A percentile compares a stretch with the other conserved stretches of the same genome.
Conservation (phyloP, 2,888 invertebrate genomes). For the Drosophila bunnanda region DNA sequence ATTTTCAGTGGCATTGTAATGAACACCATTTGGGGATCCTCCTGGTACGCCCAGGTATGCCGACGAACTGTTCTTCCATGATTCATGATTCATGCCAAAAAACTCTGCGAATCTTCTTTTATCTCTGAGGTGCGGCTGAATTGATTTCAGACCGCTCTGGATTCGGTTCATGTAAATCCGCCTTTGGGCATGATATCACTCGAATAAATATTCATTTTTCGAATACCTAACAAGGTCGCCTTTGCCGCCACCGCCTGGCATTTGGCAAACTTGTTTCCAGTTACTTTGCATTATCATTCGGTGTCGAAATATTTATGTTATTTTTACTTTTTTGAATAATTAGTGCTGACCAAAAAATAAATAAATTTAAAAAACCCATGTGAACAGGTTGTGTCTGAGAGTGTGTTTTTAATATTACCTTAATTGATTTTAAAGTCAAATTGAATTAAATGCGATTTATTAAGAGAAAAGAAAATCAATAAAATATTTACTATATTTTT, state of each 20-base stretch:
- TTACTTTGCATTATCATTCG: conserved; percentile 28
- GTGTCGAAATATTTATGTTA: conserved; percentile 33
- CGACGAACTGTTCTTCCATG: conserved; percentile 17
- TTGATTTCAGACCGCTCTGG: conserved; percentile 8
- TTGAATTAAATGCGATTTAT: not conserved
- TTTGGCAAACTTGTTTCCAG: conserved; percentile 52
- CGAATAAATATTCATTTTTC: conserved; percentile 43
- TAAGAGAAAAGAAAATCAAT: not conserved
- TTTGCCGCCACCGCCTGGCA: not conserved
- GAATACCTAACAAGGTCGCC: conserved; percentile 61
- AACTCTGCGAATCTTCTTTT: conserved; percentile 4
- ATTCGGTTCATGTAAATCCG: conserved; percentile 32
- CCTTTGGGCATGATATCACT: conserved; percentile 40
- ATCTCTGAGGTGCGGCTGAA: conserved; percentile 17
- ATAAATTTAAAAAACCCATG: not conserved
- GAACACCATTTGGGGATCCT: conserved; percentile 63
- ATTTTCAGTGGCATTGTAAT: conserved; percentile 37
- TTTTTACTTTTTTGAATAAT: conserved; percentile 35
- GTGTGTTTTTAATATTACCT: conserved; percentile 13
- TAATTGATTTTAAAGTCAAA: conserved; percentile 2
- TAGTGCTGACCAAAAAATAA: conserved; percentile 10
- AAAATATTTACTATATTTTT: not conserved
- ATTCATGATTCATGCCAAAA: conserved; percentile 25
- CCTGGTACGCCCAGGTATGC: conserved; percentile 61
- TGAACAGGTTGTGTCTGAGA: conserved; percentile 10